Base-by-base conservation (phyloP, 2,113 vertebrate species). In the Eonycteris spelaea region DNA sequence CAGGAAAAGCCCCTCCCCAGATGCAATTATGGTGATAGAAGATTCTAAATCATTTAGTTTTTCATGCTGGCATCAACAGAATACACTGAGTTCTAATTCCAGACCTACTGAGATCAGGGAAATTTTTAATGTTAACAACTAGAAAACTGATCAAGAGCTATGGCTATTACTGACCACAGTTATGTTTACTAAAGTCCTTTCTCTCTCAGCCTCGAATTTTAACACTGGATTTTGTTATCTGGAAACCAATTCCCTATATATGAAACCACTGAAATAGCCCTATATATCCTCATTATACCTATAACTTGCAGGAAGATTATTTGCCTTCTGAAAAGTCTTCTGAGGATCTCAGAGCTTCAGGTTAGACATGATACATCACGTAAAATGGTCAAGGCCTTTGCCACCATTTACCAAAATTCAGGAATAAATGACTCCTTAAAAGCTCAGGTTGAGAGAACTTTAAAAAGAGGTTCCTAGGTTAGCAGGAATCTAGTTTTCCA, bases 251-350 rank as follows among this genome's bases (percentile, higher is more conserved):
- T 96, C 79, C 75, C 30, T 43, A 38, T 65, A 24, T 38, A 38
- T 3, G 48, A 95, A 87, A 43, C 38, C 57, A 91, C 15, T 7
- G 15, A 79, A 89, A 94, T 0, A 96, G 63, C 19, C 14, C 30
- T 68, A 35, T 5, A 83, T 83, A 95, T 48, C 14, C 24, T 67
- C 45, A 67, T 94, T 86, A 90, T 96, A 85, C 53, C 45, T 4
- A 7, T 22, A 35, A 91, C 33, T 63, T 88, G 40, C 43, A 28
- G 61, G 65, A 88, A 61, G 71, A 82, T 80, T 65, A 86, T 65
- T 70, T 38, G 38, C 45, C n/a, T 96, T 94, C 91, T 95, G 35
- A 79, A 95, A 95, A 84, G 43, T 51, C 38, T 75, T 75, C 48
- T 53, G 35, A n/a, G 14, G 53, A 70, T 79, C 38, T 85, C 40